phyloP scores from a whole-genome alignment of 1,140 invertebrate species.

The Hyphantria cunea region DNA sequence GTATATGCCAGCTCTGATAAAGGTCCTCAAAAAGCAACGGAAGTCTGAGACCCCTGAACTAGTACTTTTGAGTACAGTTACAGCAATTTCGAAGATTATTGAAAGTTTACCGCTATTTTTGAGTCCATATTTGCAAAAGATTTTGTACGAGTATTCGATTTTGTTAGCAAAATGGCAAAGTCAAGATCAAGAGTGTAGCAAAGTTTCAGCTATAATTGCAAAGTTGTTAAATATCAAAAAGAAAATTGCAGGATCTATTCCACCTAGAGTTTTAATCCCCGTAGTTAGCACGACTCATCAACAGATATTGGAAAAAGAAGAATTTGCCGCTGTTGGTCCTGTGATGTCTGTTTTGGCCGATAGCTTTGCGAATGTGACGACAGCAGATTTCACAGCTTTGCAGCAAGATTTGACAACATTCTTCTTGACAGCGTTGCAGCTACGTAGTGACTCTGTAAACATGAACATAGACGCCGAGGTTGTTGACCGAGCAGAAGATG shows the following conservation, averaged over 20 bases:
- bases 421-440: conserved; percentile 89
- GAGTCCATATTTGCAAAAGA: conserved; percentile 91
- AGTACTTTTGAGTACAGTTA: conserved; percentile 83
- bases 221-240: conserved; percentile 85
- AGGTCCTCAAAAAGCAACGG: conserved; percentile 79
- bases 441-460: conserved; percentile 79
- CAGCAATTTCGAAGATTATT: conserved; percentile 90
- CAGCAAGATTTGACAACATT: conserved; percentile 87
- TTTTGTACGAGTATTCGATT: conserved; percentile 85
- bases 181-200: conserved; percentile 72
- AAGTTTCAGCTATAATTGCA: conserved; percentile 81
- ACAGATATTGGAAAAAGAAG: conserved; percentile 82
- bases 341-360: conserved; percentile 89
- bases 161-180: conserved; percentile 81
- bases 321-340: conserved; percentile 84
- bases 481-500: conserved; percentile 84
- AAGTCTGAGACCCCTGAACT: conserved; percentile 80
- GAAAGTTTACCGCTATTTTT: conserved; percentile 91
- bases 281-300: conserved; percentile 86
- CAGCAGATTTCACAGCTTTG: conserved; percentile 84
- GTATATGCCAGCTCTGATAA: conserved; percentile 91
- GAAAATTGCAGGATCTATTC: conserved; percentile 87
- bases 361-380: conserved; percentile 83
- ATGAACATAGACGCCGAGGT: conserved; percentile 59
- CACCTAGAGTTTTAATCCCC: conserved; percentile 89